Conservation (phyloP, 2,888 invertebrate genomes). For the Pyrrhosoma nymphula region DNA sequence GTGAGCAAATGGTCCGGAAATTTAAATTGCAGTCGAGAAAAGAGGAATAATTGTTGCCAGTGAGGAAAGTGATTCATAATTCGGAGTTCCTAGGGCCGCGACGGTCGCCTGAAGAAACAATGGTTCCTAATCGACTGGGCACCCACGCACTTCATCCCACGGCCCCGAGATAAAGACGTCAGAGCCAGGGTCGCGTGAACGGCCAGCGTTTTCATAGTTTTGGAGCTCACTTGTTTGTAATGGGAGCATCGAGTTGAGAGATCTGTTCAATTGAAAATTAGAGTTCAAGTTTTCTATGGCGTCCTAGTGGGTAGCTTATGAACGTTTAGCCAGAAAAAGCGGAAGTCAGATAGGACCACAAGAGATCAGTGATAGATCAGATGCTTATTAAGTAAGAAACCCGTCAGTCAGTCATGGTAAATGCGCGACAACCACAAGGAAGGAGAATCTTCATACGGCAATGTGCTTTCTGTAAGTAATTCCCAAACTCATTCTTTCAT, state of each 20-base stretch:
- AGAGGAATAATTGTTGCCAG: neutral
- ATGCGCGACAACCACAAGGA: no score
- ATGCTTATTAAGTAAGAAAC: no score
- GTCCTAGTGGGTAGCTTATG: neutral
- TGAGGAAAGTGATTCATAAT: neutral
- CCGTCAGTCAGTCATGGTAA: no score
- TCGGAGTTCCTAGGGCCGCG: neutral
- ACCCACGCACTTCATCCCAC: neutral
- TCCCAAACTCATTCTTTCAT: no score
- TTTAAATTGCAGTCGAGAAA: neutral
- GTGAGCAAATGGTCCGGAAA: neutral
- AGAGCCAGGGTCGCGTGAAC: constrained; percentile 26
- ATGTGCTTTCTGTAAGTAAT: no score
- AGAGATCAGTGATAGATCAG: no score
- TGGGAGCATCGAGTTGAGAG: neutral
- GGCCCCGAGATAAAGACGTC: neutral
- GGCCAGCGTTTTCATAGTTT: neutral
- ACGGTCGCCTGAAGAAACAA: neutral
- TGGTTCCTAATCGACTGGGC: neutral
- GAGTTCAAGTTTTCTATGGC: neutral
- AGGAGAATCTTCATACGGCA: no score
- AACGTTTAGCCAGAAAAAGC: neutral
- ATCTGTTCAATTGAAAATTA: neutral
- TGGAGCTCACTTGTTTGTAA: constrained; percentile 26
- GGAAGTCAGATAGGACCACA: neutral